Evolutionary conservation across 1,140 invertebrate genomes (phyloP).

Genomic region (Maconellicoccus hirsutus): DNA sequence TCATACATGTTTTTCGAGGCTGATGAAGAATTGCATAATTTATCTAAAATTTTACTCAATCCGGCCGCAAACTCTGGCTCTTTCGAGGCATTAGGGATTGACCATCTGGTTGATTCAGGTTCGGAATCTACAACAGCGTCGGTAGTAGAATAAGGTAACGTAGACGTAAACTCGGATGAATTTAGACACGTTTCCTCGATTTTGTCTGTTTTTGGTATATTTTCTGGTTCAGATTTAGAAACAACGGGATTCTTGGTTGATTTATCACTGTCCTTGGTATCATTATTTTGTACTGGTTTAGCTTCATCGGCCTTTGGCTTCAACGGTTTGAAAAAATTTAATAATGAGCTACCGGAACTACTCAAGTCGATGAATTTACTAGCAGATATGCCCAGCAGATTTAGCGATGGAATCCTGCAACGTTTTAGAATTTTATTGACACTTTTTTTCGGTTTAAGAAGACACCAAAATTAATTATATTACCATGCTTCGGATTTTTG

Average conservation of each 20-base stretch:
- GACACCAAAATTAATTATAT: neutral
- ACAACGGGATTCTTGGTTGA: neutral
- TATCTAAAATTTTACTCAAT: neutral
- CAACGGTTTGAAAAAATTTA: conserved; percentile 2
- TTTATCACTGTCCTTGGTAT: neutral
- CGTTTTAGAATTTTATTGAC: conserved; percentile 18
- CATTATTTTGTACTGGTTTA: neutral
- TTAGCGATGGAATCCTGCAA: conserved; percentile 35
- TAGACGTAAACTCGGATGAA: too few relatives aligned
- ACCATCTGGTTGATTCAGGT: neutral
- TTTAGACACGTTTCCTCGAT: too few relatives aligned
- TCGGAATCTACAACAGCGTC: too few relatives aligned
- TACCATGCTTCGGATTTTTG: conserved; percentile 24
- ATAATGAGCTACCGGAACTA: neutral
- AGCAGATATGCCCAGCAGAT: conserved; percentile 38
- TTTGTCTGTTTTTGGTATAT: too few relatives aligned
- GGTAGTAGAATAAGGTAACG: too few relatives aligned
- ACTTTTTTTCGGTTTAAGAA: neutral
- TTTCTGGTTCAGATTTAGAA: neutral
- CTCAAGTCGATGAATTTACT: conserved; percentile 36
- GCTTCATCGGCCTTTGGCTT: neutral
- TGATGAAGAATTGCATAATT: neutral
- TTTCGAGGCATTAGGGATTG: neutral
- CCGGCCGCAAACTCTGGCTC: neutral
- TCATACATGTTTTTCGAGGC: neutral